Conservation (phyloP, 2,797 vertebrate species). For the Crypturellus tataupa region DNA sequence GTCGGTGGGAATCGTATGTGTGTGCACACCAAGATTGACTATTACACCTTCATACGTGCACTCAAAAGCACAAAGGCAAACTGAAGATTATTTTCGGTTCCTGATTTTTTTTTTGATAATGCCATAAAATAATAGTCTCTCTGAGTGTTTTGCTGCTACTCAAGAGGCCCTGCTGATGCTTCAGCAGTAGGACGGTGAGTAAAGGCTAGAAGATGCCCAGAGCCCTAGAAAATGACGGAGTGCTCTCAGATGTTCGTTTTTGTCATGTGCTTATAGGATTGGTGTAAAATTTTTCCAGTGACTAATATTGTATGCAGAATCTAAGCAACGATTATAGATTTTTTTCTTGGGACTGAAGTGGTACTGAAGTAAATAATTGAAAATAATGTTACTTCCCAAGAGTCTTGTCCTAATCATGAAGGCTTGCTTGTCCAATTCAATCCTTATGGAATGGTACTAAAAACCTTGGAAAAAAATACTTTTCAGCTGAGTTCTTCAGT, state of each 20-base stretch:
- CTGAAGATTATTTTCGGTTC: background rate
- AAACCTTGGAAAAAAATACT: background rate
- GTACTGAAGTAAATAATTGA: background rate
- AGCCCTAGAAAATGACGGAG: background rate
- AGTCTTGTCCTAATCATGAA: background rate
- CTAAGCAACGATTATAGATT: background rate
- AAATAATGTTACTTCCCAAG: background rate
- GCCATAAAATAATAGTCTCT: background rate
- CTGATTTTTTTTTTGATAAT: background rate
- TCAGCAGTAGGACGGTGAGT: background rate
- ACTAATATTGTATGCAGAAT: background rate
- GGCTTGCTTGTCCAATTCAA: background rate
- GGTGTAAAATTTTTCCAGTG: background rate
- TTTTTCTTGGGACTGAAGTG: rapidly evolving
- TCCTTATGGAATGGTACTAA: background rate
- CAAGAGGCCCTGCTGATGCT: background rate
- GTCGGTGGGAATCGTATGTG: background rate
- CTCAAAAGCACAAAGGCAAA: background rate
- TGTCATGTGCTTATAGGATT: background rate
- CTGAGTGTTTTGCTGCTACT: background rate
- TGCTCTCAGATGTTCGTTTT: background rate
- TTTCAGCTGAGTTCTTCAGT: background rate
- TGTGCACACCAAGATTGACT: background rate
- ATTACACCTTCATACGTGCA: background rate
- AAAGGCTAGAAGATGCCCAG: background rate